Percentiles rank a stretch among this genome's conserved stretches.
phyloP scores from a whole-genome alignment of 2,797 vertebrate species.

The Apogon hyalosoma region DNA sequence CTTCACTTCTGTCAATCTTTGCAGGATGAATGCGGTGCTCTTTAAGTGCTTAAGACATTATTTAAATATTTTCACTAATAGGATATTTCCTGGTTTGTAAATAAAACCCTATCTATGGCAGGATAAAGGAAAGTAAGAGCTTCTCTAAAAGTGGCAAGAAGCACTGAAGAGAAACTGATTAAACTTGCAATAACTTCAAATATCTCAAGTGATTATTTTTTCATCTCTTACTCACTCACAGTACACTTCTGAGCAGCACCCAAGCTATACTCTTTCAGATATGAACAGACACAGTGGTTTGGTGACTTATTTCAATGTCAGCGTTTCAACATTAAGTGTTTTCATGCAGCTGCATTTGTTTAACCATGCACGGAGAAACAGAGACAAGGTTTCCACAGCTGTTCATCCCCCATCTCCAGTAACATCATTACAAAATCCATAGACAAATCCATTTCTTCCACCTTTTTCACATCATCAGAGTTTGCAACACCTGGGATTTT shows the following conservation, averaged over 20 bases:
- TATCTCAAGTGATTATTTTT: not conserved
- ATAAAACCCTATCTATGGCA: not conserved
- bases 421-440: not conserved
- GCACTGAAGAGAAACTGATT: not conserved
- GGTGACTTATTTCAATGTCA: not conserved
- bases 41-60: not conserved
- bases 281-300: not conserved
- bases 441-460: conserved; percentile 14
- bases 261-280: not conserved
- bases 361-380: too few relatives aligned
- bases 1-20: not conserved
- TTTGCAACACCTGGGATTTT: conserved; percentile 39
- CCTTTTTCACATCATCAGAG: conserved; percentile 13
- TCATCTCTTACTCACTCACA: not conserved
- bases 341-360: too few relatives aligned
- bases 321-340: too few relatives aligned
- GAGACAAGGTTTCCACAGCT: not conserved
- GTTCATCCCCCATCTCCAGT: conserved; percentile 6
- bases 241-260: conserved; percentile 3
- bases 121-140: not conserved
- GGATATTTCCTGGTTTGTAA: conserved; percentile 9
- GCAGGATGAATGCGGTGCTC: not conserved
- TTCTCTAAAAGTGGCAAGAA: not conserved
- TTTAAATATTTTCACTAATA: not conserved
- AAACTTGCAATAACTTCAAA: not conserved